These are phyloP conservation scores for Embiotoca jacksoni DNA, from an alignment of 2,113 vertebrate species.

Conservation along the genomic window DNA sequence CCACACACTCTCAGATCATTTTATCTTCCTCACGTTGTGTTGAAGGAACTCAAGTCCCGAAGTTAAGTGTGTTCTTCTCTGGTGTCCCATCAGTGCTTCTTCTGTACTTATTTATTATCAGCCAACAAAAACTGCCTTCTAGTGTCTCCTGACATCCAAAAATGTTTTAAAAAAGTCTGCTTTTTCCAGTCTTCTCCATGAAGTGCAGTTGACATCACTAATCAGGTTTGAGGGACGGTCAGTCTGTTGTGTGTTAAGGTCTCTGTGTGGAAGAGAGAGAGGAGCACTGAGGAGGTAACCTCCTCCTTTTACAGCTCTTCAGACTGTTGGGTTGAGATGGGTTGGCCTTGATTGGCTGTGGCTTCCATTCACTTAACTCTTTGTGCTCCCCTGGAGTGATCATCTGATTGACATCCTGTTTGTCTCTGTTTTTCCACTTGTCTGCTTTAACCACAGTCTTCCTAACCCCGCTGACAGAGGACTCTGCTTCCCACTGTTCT, in stretches of 20 bases:
- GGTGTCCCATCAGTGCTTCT: slow-evolving; percentile 31
- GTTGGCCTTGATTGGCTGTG: slow-evolving; percentile 61
- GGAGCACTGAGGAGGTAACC: slow-evolving; percentile 23
- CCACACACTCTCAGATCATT: slow-evolving; percentile 27
- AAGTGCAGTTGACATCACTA: slow-evolving; percentile 29
- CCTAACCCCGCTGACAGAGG: too few species aligned
- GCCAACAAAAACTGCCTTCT: not conserved
- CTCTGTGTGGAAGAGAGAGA: slow-evolving; percentile 14
- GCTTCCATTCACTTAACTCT: slow-evolving; percentile 62
- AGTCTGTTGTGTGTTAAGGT: slow-evolving; percentile 17
- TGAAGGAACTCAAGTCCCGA: slow-evolving; percentile 29
- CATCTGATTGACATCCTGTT: not conserved
- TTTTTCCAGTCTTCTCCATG: slow-evolving; percentile 11
- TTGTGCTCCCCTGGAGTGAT: slow-evolving; percentile 33
- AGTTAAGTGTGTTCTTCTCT: slow-evolving; percentile 24
- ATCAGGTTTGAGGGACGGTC: slow-evolving; percentile 18
- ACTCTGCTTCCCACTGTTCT: not conserved
- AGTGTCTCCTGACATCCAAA: slow-evolving; percentile 4
- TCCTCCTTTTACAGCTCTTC: slow-evolving; percentile 41
- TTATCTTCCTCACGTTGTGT: slow-evolving; percentile 28
- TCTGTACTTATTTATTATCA: not conserved
- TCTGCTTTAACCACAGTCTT: not conserved
- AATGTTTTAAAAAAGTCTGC: not conserved
- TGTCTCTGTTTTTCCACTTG: not conserved
- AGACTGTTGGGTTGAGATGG: slow-evolving; percentile 35